Evolutionary conservation across 2,888 invertebrate genomes (phyloP).

Genomic region (Lepidonotus clava): DNA sequence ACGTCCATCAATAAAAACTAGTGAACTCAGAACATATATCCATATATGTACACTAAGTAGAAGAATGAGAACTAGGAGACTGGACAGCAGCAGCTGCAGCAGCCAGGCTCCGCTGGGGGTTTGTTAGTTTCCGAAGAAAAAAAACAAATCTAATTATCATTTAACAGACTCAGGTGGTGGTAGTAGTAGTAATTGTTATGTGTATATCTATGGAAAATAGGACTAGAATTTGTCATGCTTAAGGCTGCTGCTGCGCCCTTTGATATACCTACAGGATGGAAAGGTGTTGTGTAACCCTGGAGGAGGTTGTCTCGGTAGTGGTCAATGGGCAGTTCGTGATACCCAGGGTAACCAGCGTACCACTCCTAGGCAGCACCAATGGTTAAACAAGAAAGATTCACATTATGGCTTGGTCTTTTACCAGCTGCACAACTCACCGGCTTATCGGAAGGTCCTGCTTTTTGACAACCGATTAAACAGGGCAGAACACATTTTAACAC

Average conservation of each 20-base stretch:
- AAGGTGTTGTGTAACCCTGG: slow-evolving; percentile 25
- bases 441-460: too few relatives aligned
- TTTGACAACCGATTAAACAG: too few relatives aligned
- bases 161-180: background rate
- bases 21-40: background rate
- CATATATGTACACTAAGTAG: slow-evolving; percentile 29
- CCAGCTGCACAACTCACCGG: background rate
- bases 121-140: slow-evolving; percentile 24
- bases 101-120: slow-evolving; percentile 30
- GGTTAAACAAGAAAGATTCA: slow-evolving; percentile 33
- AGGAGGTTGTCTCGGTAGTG: slow-evolving; percentile 46
- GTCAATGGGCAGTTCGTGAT: slow-evolving; percentile 37
- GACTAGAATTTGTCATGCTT: slow-evolving; percentile 39
- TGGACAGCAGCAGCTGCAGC: slow-evolving; percentile 43
- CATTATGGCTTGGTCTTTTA: slow-evolving; percentile 22
- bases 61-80: slow-evolving; percentile 32
- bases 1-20: slow-evolving; percentile 27
- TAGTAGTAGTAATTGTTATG: too few relatives aligned
- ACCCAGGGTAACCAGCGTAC: slow-evolving; percentile 33
- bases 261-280: slow-evolving; percentile 44
- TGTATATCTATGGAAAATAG: slow-evolving; percentile 11
- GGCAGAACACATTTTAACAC: too few relatives aligned
- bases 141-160: background rate
- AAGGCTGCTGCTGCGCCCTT: slow-evolving; percentile 36
- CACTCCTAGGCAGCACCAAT: slow-evolving; percentile 44